phyloP scores from a whole-genome alignment of 2,113 vertebrate species.

The Odocoileus hemionus region DNA sequence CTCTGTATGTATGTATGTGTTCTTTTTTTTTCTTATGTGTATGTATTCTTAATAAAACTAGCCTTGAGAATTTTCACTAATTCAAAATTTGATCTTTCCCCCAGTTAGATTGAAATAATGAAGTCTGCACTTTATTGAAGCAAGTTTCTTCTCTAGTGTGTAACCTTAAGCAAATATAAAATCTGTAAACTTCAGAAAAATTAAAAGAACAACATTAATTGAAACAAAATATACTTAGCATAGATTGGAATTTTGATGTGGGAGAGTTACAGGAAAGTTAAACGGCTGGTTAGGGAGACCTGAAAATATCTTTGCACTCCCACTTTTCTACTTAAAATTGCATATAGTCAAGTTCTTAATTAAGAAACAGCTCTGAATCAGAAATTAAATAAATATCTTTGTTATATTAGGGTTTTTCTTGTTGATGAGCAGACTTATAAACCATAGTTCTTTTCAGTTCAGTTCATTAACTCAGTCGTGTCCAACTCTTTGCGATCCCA shows the following conservation, averaged over 20 bases:
- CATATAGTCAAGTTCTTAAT: background rate
- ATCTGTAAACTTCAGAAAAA: background rate
- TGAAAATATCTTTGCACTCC: background rate
- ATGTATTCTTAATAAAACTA: slow-evolving; percentile 19
- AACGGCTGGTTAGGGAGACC: background rate
- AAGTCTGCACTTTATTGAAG: background rate
- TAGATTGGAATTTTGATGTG: background rate
- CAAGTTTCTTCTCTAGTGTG: background rate
- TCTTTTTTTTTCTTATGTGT: background rate
- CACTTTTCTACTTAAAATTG: background rate
- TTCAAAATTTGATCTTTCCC: background rate
- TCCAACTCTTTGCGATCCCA: background rate
- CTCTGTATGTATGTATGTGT: background rate
- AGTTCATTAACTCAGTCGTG: background rate
- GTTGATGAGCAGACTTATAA: background rate
- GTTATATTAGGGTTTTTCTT: background rate
- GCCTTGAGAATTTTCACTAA: background rate
- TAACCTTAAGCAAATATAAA: background rate
- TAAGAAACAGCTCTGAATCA: slow-evolving; percentile 10
- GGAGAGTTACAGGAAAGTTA: background rate
- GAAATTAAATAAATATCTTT: slow-evolving; percentile 10
- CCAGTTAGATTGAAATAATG: background rate
- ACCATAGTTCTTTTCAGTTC: background rate
- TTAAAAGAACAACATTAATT: background rate
- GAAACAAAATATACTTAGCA: background rate